Percentiles rank a stretch among this genome's conserved stretches.
These are phyloP conservation scores for Platycheirus albimanus DNA, from an alignment of 2,888 invertebrate genomes.

Conservation along the genomic window DNA sequence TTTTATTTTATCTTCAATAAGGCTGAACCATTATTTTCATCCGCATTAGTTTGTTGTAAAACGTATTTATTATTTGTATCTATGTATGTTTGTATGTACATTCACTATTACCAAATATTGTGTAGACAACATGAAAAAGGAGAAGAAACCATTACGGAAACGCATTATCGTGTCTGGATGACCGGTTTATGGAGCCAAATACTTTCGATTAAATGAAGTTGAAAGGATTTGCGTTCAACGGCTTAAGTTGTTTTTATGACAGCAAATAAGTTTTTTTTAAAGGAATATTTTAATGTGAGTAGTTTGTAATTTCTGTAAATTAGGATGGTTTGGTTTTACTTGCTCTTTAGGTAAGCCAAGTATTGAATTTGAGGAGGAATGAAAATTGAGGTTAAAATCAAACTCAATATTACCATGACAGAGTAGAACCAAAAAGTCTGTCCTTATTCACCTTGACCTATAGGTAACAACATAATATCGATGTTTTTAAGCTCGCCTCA, in stretches of 20 bases:
- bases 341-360: no score
- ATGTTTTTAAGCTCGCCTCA: no score
- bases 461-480: no score
- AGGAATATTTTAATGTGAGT: conserved; percentile 1
- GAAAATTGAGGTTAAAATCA: no score
- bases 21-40: conserved; percentile 29
- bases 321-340: no score
- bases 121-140: neutral
- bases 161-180: conserved; percentile 57
- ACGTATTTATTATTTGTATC: conserved; percentile 26
- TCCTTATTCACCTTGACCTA: no score
- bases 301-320: no score
- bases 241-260: neutral
- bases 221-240: conserved; percentile 56
- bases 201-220: conserved; percentile 69
- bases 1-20: neutral
- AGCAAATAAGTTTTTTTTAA: conserved; percentile 32
- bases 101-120: no score
- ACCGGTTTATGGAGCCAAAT: conserved; percentile 64
- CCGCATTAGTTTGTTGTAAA: conserved; percentile 35
- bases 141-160: conserved; percentile 46
- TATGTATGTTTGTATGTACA: no score
- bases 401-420: no score
- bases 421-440: no score
- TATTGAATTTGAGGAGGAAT: no score